Evolutionary conservation across 2,888 invertebrate genomes (phyloP).

Genomic region (Coecobrya sp.): DNA sequence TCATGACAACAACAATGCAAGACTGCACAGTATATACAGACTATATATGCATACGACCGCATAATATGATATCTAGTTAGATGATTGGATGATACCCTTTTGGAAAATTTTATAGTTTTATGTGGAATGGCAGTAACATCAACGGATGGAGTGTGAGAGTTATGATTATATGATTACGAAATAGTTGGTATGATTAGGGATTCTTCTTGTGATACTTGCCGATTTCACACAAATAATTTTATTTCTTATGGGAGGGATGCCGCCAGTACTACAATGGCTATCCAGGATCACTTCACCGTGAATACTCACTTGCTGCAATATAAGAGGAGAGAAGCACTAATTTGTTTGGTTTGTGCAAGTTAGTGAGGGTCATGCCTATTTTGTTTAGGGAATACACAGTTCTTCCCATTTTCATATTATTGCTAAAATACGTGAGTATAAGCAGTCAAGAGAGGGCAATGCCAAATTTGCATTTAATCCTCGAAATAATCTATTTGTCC

Average conservation of each 20-base stretch:
- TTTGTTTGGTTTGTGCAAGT: conserved; percentile 11
- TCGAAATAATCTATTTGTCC: neutral
- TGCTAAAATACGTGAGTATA: no score
- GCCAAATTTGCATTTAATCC: neutral
- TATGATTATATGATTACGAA: conserved; percentile 9
- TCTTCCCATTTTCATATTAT: no score
- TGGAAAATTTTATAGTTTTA: neutral
- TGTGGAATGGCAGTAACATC: neutral
- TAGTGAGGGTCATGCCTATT: neutral
- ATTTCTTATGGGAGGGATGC: neutral
- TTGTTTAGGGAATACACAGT: no score
- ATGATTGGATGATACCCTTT: neutral
- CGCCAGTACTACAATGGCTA: neutral
- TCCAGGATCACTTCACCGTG: neutral
- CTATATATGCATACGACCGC: no score
- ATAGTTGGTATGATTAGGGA: neutral
- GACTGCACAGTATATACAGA: no score
- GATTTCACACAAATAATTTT: conserved; percentile 17
- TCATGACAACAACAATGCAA: neutral
- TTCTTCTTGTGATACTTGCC: conserved; percentile 8
- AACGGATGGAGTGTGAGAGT: neutral
- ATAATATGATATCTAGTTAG: neutral
- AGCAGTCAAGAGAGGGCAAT: neutral
- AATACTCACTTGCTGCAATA: neutral
- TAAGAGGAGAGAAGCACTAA: neutral